Conservation (phyloP, 2,113 vertebrate genomes). For the Trichomycterus rosablanca region DNA sequence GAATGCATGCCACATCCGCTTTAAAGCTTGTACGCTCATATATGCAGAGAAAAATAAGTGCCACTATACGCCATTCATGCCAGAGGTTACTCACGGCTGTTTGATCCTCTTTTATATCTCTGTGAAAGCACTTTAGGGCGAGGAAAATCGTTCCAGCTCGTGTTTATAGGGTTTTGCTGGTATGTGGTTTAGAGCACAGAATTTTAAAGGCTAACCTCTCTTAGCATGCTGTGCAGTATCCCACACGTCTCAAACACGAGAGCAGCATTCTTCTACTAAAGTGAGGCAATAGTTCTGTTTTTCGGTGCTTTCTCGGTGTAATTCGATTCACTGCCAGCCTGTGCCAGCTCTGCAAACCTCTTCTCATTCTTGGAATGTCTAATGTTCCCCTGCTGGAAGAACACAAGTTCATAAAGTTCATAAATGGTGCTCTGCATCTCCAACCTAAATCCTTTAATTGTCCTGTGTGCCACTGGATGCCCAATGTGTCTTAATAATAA, state of each 20-base stretch:
- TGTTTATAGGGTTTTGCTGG: constrained; percentile 21
- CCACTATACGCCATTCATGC: not conserved
- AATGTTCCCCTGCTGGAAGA: constrained; percentile 28
- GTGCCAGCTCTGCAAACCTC: constrained; percentile 25
- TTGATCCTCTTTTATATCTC: constrained; percentile 23
- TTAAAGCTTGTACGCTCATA: not conserved
- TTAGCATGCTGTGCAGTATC: constrained; percentile 21
- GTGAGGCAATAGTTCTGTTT: constrained; percentile 11
- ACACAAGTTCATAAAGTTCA: constrained; percentile 16
- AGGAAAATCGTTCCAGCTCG: constrained; percentile 20
- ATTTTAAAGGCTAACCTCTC: constrained; percentile 14
- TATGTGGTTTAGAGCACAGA: not conserved
- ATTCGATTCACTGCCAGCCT: constrained; percentile 17
- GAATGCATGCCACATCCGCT: not conserved
- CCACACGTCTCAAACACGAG: not conserved
- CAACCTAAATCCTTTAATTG: constrained; percentile 35
- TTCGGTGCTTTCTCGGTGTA: constrained; percentile 4
- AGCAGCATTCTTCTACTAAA: not conserved
- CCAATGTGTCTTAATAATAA: no score
- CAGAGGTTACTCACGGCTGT: constrained; percentile 3
- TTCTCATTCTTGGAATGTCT: constrained; percentile 14
- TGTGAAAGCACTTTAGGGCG: constrained; percentile 28
- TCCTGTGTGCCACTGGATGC: constrained; percentile 15
- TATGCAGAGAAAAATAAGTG: not conserved
- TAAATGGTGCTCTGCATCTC: constrained; percentile 6